These are phyloP conservation scores for Cotesia glomerata DNA, from an alignment of 1,140 invertebrate genomes.

Conservation along the genomic window DNA sequence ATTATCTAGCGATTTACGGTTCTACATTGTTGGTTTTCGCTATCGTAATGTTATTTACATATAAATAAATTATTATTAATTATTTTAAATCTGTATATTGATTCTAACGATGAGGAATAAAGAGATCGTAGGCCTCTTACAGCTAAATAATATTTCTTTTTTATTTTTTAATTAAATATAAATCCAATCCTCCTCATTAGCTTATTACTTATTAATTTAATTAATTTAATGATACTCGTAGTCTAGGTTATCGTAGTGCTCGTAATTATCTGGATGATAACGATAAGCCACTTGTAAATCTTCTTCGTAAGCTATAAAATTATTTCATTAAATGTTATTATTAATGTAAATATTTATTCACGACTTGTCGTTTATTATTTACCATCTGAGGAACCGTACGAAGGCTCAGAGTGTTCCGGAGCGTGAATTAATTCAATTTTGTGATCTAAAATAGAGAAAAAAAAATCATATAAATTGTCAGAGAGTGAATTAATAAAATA, in stretches of 20 bases:
- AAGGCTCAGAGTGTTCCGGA: too few relatives aligned
- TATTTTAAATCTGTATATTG: slow-evolving; percentile 47
- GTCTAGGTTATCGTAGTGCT: slow-evolving; percentile 38
- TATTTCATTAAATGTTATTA: slow-evolving; percentile 6
- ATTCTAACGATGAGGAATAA: slow-evolving; percentile 35
- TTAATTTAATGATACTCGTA: slow-evolving; percentile 36
- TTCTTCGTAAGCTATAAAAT: too few relatives aligned
- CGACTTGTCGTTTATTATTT: neutral
- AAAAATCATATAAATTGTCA: too few relatives aligned
- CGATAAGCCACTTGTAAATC: slow-evolving; percentile 19
- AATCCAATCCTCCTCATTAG: neutral
- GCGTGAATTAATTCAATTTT: too few relatives aligned
- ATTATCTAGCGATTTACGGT: slow-evolving; percentile 41
- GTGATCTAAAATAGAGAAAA: too few relatives aligned
- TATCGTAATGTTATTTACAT: slow-evolving; percentile 52
- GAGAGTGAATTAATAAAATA: too few relatives aligned
- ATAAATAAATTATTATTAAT: slow-evolving; percentile 36
- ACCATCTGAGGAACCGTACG: too few relatives aligned
- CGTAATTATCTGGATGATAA: slow-evolving; percentile 33
- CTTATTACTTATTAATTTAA: slow-evolving; percentile 21
- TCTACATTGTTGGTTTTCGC: slow-evolving; percentile 50
- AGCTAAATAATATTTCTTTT: neutral
- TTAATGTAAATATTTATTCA: too few relatives aligned
- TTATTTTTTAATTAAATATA: neutral
- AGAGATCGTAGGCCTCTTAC: slow-evolving; percentile 29